Conservation (phyloP, 2,113 vertebrate genomes). For the Eclectus roratus region DNA sequence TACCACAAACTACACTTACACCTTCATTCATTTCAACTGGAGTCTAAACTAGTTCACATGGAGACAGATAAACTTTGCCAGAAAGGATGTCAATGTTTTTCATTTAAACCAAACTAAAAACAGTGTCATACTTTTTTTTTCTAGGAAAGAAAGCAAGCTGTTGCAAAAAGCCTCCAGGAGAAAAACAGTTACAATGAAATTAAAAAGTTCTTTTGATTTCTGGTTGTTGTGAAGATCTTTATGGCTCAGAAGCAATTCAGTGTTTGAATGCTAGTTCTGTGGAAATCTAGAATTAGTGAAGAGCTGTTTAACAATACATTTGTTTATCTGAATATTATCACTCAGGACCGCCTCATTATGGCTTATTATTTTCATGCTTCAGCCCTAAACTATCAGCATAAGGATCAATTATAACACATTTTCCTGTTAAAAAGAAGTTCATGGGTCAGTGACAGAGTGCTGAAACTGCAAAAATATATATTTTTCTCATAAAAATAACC, state of each 20-base stretch:
- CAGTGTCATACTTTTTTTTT: neutral
- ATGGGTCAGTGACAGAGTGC: neutral
- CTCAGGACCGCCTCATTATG: neutral
- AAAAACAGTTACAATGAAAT: neutral
- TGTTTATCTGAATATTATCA: constrained; percentile 18
- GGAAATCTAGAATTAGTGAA: neutral
- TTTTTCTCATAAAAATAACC: neutral
- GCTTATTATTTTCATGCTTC: neutral
- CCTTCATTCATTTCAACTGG: neutral
- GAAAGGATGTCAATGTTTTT: neutral
- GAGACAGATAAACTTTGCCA: neutral
- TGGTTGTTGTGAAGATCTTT: neutral
- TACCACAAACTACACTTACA: neutral
- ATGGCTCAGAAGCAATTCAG: neutral
- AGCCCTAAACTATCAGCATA: neutral
- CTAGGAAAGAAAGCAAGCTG: neutral
- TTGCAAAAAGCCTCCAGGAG: neutral
- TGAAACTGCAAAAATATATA: neutral
- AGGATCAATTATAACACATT: neutral
- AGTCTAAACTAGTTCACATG: neutral
- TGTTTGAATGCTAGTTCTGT: neutral
- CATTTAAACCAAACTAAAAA: neutral
- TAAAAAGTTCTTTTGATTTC: neutral
- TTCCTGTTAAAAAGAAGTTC: neutral
- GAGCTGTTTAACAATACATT: neutral